These are phyloP conservation scores for Himalopsyche japonica DNA, from an alignment of 2,888 invertebrate species.

Conservation along the genomic window DNA sequence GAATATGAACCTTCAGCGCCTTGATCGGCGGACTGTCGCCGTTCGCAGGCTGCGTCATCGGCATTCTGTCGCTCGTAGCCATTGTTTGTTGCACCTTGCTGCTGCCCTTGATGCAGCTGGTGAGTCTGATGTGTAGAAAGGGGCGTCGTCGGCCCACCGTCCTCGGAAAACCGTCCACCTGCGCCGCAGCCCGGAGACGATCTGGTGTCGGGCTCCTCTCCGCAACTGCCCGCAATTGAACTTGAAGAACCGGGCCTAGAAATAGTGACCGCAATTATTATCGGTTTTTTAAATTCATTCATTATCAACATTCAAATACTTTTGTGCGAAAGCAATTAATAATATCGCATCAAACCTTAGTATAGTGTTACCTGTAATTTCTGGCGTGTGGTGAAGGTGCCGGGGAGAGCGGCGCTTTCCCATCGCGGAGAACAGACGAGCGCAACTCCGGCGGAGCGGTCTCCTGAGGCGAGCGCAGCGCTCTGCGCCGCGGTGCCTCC, in stretches of 20 bases:
- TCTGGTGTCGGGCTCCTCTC: conserved; percentile 57
- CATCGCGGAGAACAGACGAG: conserved; percentile 70
- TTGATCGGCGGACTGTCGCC: conserved; percentile 56
- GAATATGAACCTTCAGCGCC: conserved; percentile 56
- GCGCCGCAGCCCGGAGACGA: conserved; percentile 56
- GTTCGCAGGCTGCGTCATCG: conserved; percentile 51
- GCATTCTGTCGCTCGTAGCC: conserved; percentile 57
- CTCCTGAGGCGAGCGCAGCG: conserved; percentile 64
- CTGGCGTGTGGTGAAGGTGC: conserved; percentile 60
- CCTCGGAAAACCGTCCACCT: conserved; percentile 35
- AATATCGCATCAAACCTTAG: neutral
- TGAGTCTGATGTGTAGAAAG: conserved; percentile 50
- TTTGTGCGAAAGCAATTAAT: neutral
- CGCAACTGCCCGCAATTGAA: conserved; percentile 45
- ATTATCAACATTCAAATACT: neutral
- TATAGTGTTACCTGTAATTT: conserved; percentile 57
- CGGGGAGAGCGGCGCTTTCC: conserved; percentile 55
- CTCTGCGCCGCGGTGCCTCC: conserved; percentile 59
- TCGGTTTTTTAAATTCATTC: neutral
- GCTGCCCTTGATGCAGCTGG: conserved; percentile 48
- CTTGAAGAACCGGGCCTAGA: conserved; percentile 59
- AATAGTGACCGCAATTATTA: neutral
- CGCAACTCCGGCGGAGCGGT: conserved; percentile 57
- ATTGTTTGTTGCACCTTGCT: conserved; percentile 54
- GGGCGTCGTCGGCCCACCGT: conserved; percentile 52